Evolutionary conservation across 1,140 invertebrate species (phyloP), one percentile per base, ranked within the genome.

Genomic region (Drosophila orosa): DNA sequence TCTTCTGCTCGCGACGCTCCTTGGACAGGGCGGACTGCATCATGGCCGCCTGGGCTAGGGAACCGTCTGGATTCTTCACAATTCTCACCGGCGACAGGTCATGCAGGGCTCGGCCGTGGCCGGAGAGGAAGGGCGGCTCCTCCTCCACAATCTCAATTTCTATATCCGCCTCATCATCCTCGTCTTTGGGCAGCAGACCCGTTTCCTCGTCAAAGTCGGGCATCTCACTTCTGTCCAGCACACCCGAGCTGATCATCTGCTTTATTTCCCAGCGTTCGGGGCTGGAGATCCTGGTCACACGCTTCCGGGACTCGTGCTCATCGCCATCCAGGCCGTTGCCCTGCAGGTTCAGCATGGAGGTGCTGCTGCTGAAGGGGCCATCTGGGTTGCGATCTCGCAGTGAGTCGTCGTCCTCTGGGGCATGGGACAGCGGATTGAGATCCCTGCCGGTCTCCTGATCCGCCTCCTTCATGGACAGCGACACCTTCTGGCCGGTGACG

Each of bases 131-230:
- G 3, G 98, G 97, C 0, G 99, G 97, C 91, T 99, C 98, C 61
- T 99, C 99, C 93, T 99, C 99, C 0, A 99, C 98, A 37, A 99
- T 93, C 92, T 99, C 99, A 68, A 99, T 99, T 93, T 99, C 99
- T 54, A 99, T 97, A 91, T 99, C 99, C 82, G 99, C 99, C 92
- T 99, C 98, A 62, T 97, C 97, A 60, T 98, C 97, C 85, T 98
- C 97, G 58, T 96, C 95, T 91, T 97, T 97, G 0, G 97, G 96
- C n/a, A 92, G 47, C n/a, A 91, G 39, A 1, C 97, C 97, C 9
- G 96, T 97, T 90, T 98, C 97, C 68, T 97, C 97, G 83, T 98
- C 97, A 91, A 98, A 98, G 90, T 98, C 97, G 3, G 97, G 97
- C 44, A 98, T 92, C 91, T 98, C 97, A 86, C 95, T 97, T 81